phyloP scores from a whole-genome alignment of 2,888 invertebrate species.

The Balanococcus diminutus region DNA sequence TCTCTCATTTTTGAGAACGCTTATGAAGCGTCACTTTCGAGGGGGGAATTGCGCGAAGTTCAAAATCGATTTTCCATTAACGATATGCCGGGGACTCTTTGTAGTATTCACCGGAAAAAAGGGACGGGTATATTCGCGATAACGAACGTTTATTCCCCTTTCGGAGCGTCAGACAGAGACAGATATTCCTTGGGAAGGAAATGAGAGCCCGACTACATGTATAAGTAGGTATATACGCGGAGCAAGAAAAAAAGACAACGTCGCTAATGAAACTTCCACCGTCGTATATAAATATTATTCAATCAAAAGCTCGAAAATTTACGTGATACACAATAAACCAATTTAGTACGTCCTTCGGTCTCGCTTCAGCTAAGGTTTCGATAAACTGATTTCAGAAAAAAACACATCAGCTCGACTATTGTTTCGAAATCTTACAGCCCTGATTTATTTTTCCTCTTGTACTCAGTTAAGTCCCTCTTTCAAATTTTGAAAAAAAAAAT shows the following conservation, averaged over 20 bases:
- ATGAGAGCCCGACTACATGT: not conserved
- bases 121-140: constrained; percentile 21
- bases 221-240: not conserved
- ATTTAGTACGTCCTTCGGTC: too few relatives aligned
- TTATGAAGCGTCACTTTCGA: constrained; percentile 42
- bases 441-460: too few relatives aligned
- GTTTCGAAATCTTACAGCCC: too few relatives aligned
- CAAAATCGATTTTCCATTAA: constrained; percentile 51
- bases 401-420: too few relatives aligned
- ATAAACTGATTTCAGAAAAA: too few relatives aligned
- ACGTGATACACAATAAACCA: too few relatives aligned
- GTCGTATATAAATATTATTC: not conserved
- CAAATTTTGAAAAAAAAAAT: too few relatives aligned
- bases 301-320: not conserved
- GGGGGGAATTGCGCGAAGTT: constrained; percentile 40
- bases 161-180: not conserved
- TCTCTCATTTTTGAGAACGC: constrained; percentile 38
- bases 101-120: constrained; percentile 36
- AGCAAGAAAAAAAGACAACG: not conserved
- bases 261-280: not conserved
- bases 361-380: not conserved
- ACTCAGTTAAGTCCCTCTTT: too few relatives aligned
- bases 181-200: constrained; percentile 16
- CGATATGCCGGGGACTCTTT: constrained; percentile 36
- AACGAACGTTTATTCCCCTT: constrained; percentile 42